Percentiles rank a stretch among this genome's conserved stretches.
Evolutionary conservation across 2,113 vertebrate species (phyloP).

Genomic region (Epinephelus cyanopodus): DNA sequence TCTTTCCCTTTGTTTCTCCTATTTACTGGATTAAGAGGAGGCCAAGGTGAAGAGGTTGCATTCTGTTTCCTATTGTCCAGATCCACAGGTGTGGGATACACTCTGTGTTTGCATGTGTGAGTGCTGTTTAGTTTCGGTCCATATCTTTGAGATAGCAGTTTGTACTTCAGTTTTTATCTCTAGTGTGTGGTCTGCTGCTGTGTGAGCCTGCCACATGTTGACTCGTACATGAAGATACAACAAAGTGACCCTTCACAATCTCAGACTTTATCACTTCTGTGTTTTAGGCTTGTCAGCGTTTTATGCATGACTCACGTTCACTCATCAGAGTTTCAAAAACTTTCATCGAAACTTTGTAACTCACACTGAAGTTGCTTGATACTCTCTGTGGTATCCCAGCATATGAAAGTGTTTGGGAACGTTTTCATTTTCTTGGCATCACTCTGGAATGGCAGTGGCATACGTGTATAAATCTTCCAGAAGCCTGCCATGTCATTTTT

Average conservation of each 20-base stretch:
- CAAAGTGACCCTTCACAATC: conserved; percentile 23
- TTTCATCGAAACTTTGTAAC: conserved; percentile 15
- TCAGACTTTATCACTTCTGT: conserved; percentile 27
- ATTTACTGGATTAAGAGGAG: conserved; percentile 58
- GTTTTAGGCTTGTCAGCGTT: neutral
- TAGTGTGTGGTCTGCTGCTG: neutral
- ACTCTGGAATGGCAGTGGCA: conserved; percentile 35
- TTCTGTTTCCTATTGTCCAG: conserved; percentile 51
- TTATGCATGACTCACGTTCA: neutral
- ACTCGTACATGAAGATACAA: conserved; percentile 11
- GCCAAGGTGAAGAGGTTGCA: conserved; percentile 36
- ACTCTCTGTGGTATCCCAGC: neutral
- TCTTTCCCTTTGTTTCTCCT: conserved; percentile 68
- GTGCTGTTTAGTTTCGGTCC: conserved; percentile 30
- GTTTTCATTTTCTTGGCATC: conserved; percentile 58
- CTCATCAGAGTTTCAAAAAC: neutral
- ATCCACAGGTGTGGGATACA: conserved; percentile 68
- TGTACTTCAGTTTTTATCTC: conserved; percentile 36
- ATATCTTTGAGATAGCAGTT: conserved; percentile 6
- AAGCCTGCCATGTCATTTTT: conserved; percentile 68
- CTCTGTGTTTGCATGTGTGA: conserved; percentile 33
- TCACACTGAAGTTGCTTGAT: neutral
- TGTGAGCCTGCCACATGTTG: neutral
- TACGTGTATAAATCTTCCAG: conserved; percentile 63
- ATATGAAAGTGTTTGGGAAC: conserved; percentile 26